Base-by-base conservation (phyloP, 2,113 vertebrate species). In the Panthera uncia region DNA sequence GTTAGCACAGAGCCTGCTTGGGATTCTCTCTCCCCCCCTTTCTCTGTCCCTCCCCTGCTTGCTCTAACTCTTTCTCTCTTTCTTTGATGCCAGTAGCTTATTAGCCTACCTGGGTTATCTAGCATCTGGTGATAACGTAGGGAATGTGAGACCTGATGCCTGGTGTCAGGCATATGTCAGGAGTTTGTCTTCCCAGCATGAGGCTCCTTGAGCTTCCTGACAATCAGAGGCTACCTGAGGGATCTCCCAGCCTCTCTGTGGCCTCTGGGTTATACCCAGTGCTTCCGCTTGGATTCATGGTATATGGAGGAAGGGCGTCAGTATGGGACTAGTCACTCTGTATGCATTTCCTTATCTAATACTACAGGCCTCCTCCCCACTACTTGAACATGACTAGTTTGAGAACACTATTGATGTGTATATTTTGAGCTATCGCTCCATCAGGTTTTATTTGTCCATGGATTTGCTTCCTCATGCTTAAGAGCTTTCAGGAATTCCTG, bases 401-500 rank as follows among this genome's bases (percentile, higher is more conserved):
- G 23, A 41, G 33, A 92, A 71, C 50, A 63, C 61, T 65, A 55
- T 1, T 48, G 31, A 65, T 36, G 38, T 74, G 12, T 33, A 31
- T 91, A 33, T 92, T 96, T 33, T 66, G 7, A 73, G 29, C 33
- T 95, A 1, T 63, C 31, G 23, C 15, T 84, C 38, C 14, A 87
- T 2, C 36, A 89, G 33, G 73, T 63, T 79, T 69, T 68, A 52
- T 68, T 55, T 96, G 33, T 66, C 79, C 48, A 36, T 79, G 66
- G 21, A 33, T 69, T 3, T 61, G 21, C 80, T 63, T 94, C 74
- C 15, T 86, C 9, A 33, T 38, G 10, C 48, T 80, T 84, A 88
- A 2, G 90, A 65, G 57, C 89, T 74, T 88, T 97, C 27, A 93
- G 71, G 31, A 95, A 89, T 85, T 93, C 65, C 76, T 55, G 13